A percentile compares a stretch with the other conserved stretches of the same genome.
These are phyloP conservation scores for Sipha flava DNA, from an alignment of 1,140 invertebrate genomes.

Conservation along the genomic window DNA sequence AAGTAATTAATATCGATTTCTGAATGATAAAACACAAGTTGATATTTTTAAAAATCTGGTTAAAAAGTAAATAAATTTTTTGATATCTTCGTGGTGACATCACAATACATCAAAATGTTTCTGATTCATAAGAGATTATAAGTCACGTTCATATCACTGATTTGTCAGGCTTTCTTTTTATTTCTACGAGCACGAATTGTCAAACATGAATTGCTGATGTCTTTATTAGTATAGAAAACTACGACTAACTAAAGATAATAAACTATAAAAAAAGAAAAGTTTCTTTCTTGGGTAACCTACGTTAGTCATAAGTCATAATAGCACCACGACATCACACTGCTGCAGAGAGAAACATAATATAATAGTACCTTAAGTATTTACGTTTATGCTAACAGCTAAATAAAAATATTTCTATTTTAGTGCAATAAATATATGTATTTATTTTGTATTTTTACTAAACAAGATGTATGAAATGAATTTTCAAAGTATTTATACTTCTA, in stretches of 20 bases:
- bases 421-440: too few relatives aligned
- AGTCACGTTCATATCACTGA: slow-evolving; percentile 16
- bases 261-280: background rate
- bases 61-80: too few relatives aligned
- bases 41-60: too few relatives aligned
- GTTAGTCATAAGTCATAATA: background rate
- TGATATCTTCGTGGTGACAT: background rate
- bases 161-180: slow-evolving; percentile 28
- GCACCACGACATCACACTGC: background rate
- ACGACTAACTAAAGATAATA: background rate
- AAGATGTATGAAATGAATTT: too few relatives aligned
- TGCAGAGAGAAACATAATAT: too few relatives aligned
- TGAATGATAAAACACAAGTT: too few relatives aligned
- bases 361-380: too few relatives aligned
- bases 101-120: background rate
- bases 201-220: background rate
- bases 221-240: background rate
- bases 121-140: background rate
- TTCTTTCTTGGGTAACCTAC: background rate
- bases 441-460: too few relatives aligned
- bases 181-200: background rate
- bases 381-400: too few relatives aligned
- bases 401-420: too few relatives aligned
- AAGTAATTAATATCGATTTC: too few relatives aligned
- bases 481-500: too few relatives aligned